These are phyloP conservation scores for Eunapius fragilis DNA, from an alignment of 37 sponge, comb jelly and placozoan species.

Conservation along the genomic window DNA sequence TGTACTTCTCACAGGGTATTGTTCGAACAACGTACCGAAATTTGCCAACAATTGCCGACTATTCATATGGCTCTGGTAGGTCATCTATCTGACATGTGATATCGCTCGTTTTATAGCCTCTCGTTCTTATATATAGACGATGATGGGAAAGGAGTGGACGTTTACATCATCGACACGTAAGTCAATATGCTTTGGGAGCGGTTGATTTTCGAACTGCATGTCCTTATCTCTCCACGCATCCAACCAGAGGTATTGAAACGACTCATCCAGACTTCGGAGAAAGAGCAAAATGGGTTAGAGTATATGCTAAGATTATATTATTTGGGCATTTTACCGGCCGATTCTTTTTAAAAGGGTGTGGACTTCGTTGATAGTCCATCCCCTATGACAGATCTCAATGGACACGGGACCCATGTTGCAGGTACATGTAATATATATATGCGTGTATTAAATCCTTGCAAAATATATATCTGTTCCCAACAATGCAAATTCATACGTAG, in stretches of 20 bases:
- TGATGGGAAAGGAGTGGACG: conserved; percentile 54
- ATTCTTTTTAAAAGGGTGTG: conserved; percentile 14
- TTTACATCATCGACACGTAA: conserved; percentile 78
- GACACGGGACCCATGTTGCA: conserved; percentile 82
- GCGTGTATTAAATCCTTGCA: no score
- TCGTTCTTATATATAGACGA: not conserved
- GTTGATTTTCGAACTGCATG: no score
- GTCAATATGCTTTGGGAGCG: conserved; percentile 2
- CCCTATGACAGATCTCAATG: conserved; percentile 58
- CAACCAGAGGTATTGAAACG: conserved; percentile 56
- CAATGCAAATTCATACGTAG: not conserved
- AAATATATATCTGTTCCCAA: not conserved
- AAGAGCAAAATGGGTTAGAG: conserved; percentile 35
- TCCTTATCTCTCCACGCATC: no score
- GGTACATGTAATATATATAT: conserved; percentile 9
- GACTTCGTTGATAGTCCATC: conserved; percentile 53
- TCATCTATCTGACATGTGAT: no score
- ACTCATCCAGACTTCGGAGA: conserved; percentile 61
- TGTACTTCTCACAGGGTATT: not conserved
- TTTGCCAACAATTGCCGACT: not conserved
- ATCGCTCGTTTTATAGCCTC: no score
- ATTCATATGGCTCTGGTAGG: not conserved
- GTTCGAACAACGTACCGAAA: not conserved
- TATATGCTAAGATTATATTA: not conserved
- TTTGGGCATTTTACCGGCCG: no score